A percentile compares a stretch with the other conserved stretches of the same genome.
phyloP scores from a whole-genome alignment of 1,140 invertebrate genomes.

The Pogonus chalceus region DNA sequence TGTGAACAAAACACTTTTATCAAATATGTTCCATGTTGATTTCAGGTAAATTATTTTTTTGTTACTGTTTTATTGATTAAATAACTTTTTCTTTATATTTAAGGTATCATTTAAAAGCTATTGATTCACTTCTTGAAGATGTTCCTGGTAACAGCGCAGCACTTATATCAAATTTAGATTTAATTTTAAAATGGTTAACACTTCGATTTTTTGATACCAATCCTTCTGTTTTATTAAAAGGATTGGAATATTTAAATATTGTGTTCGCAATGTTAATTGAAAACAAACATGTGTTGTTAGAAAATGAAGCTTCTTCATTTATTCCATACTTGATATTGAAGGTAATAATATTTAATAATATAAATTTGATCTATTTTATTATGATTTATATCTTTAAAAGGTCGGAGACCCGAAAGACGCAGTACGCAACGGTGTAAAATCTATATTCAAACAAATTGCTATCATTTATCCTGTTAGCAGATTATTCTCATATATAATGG shows the following conservation, averaged over 20 bases:
- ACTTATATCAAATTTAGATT: conserved; percentile 82
- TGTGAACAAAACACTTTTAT: conserved; percentile 75
- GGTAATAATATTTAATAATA: conserved; percentile 42
- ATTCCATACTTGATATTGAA: conserved; percentile 89
- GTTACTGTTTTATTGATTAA: conserved; percentile 1
- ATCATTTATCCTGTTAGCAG: conserved; percentile 82
- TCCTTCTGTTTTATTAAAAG: conserved; percentile 90
- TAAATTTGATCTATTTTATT: conserved; percentile 11
- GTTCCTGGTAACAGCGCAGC: conserved; percentile 64
- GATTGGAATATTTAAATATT: conserved; percentile 78
- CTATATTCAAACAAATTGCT: conserved; percentile 76
- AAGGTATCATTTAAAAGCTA: conserved; percentile 90
- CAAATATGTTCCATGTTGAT: conserved; percentile 90
- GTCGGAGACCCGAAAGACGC: conserved; percentile 94
- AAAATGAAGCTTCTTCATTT: conserved; percentile 87
- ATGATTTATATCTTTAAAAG: conserved; percentile 39
- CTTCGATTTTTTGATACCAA: conserved; percentile 97
- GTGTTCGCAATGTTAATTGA: conserved; percentile 75
- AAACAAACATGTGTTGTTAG: conserved; percentile 74
- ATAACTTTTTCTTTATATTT: not conserved
- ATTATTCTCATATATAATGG: conserved; percentile 80
- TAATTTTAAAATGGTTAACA: conserved; percentile 94
- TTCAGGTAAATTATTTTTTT: conserved; percentile 49
- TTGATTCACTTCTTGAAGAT: conserved; percentile 81
- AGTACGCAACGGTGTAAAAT: conserved; percentile 76